Evolutionary conservation across 2,888 invertebrate genomes (phyloP).

Genomic region (Callimorpha dominula): DNA sequence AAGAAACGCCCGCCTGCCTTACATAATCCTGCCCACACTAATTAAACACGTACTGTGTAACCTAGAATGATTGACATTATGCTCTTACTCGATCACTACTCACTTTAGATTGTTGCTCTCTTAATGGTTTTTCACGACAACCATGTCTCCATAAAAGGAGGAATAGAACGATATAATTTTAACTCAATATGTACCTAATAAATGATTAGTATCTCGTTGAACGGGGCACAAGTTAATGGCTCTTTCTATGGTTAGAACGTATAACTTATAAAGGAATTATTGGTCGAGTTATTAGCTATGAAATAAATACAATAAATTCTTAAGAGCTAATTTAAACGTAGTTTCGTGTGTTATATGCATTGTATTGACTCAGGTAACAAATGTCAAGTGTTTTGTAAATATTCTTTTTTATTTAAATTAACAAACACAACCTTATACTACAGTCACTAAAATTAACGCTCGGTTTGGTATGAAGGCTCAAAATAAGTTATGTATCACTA

Average conservation of each 20-base stretch:
- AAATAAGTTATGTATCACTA: neutral
- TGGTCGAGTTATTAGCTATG: slow-evolving; percentile 23
- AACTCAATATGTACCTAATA: slow-evolving; percentile 58
- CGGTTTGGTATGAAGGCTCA: neutral
- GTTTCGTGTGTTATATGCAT: neutral
- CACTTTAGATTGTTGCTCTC: slow-evolving; percentile 59
- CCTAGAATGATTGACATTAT: slow-evolving; percentile 74
- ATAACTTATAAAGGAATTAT: slow-evolving; percentile 33
- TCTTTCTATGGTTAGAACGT: slow-evolving; percentile 31
- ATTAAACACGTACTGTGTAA: slow-evolving; percentile 72
- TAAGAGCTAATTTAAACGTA: slow-evolving; percentile 16
- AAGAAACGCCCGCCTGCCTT: slow-evolving; percentile 68
- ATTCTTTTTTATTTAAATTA: neutral
- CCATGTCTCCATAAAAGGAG: slow-evolving; percentile 71
- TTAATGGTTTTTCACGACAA: slow-evolving; percentile 68
- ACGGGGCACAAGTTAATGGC: slow-evolving; percentile 46
- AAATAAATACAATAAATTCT: slow-evolving; percentile 24
- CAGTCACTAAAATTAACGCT: neutral
- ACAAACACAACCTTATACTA: neutral
- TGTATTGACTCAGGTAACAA: neutral
- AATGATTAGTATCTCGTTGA: slow-evolving; percentile 56
- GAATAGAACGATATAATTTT: slow-evolving; percentile 64
- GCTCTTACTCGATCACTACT: slow-evolving; percentile 61
- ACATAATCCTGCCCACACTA: slow-evolving; percentile 77
- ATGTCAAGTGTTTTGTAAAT: neutral